Evolutionary conservation across 2,888 invertebrate species (phyloP).

Genomic region (Hyposoter didymator): DNA sequence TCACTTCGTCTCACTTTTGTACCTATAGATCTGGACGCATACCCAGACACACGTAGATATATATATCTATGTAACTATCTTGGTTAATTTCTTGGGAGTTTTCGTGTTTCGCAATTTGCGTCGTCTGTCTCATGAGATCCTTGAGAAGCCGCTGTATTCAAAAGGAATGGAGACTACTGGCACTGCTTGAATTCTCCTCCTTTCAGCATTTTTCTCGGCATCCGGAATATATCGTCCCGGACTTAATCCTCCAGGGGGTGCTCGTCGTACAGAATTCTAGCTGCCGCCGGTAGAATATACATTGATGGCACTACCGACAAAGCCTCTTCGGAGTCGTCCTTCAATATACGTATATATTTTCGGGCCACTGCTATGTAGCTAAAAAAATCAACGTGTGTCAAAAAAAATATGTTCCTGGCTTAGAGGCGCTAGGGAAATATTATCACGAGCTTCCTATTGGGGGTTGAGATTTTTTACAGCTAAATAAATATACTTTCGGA

Average conservation of each 20-base stretch:
- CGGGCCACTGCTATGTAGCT: background rate
- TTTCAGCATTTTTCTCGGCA: slow-evolving; percentile 56
- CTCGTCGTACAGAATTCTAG: slow-evolving; percentile 51
- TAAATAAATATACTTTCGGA: background rate
- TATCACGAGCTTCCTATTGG: background rate
- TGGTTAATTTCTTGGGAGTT: slow-evolving; percentile 22
- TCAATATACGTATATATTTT: slow-evolving; percentile 1
- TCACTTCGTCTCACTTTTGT: slow-evolving; percentile 17
- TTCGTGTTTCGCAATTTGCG: slow-evolving; percentile 50
- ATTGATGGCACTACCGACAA: slow-evolving; percentile 57
- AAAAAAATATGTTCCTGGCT: background rate
- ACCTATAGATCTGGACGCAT: background rate
- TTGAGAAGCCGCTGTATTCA: slow-evolving; percentile 39
- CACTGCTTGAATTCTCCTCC: slow-evolving; percentile 52
- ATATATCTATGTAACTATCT: background rate
- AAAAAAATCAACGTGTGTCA: background rate
- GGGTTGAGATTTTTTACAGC: background rate
- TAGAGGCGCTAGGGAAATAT: background rate
- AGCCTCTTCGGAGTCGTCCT: slow-evolving; percentile 51
- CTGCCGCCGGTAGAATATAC: slow-evolving; percentile 37
- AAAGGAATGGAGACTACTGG: slow-evolving; percentile 41
- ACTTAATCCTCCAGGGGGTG: slow-evolving; percentile 64
- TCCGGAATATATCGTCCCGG: slow-evolving; percentile 63
- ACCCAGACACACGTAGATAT: background rate
- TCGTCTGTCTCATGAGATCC: slow-evolving; percentile 57